A percentile compares a stretch with the other conserved stretches of the same genome.
Evolutionary conservation across 2,888 invertebrate species (phyloP).

Genomic region (Caenorhabditis angaria): DNA sequence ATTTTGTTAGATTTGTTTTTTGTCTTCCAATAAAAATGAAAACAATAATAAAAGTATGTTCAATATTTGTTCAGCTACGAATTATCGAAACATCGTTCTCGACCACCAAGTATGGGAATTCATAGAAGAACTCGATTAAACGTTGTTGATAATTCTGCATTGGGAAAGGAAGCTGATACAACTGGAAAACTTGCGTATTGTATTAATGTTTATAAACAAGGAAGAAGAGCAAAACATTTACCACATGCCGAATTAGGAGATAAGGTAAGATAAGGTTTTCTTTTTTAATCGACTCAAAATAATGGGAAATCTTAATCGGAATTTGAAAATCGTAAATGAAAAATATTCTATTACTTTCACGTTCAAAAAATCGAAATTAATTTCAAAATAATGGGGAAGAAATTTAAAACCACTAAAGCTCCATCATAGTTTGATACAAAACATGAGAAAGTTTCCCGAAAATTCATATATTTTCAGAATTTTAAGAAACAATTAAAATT

Average conservation of each 20-base stretch:
- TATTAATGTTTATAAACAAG: conserved; percentile 91
- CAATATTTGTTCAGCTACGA: conserved; percentile 60
- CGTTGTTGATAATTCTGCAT: conserved; percentile 92
- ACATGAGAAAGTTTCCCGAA: neutral
- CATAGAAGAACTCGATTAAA: conserved; percentile 60
- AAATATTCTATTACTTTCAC: neutral
- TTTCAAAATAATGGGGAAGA: too few species aligned
- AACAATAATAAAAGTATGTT: too few species aligned
- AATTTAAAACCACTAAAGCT: too few species aligned
- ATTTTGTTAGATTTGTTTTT: neutral
- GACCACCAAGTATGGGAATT: conserved; percentile 69
- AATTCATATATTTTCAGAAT: too few species aligned
- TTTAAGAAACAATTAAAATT: too few species aligned
- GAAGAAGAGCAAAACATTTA: conserved; percentile 66
- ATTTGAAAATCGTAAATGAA: neutral
- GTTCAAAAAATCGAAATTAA: too few species aligned
- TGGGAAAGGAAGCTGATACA: conserved; percentile 81
- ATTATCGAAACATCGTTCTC: conserved; percentile 65
- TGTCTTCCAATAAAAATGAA: neutral
- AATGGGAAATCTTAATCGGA: neutral
- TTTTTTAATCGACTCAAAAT: conserved; percentile 1
- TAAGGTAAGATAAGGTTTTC: conserved; percentile 53
- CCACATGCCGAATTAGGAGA: conserved; percentile 70
- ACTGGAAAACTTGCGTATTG: conserved; percentile 89
- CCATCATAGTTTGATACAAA: neutral